These are phyloP conservation scores for Epizoanthus fatuus DNA, from an alignment of 92 coral and sea anemone species.

Conservation along the genomic window DNA sequence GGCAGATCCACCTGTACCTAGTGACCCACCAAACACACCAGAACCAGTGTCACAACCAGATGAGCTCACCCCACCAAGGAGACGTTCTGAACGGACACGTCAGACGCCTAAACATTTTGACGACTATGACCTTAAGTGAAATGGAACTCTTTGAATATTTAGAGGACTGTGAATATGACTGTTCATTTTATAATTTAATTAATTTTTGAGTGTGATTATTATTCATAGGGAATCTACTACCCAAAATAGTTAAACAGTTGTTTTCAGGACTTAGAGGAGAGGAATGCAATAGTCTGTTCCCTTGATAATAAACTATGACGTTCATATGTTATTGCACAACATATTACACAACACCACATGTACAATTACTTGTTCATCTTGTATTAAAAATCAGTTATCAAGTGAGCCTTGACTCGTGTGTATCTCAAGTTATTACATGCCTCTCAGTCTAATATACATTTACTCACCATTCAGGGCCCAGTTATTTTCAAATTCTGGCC, in stretches of 20 bases:
- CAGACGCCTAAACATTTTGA: constrained; percentile 15
- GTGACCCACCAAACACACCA: background rate
- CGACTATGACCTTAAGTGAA: constrained; percentile 6
- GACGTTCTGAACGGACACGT: constrained; percentile 25
- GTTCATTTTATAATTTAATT: no score
- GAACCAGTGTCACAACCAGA: constrained; percentile 7
- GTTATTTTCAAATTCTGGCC: no score
- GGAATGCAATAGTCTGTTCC: background rate
- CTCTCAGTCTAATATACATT: no score
- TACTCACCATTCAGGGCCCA: no score
- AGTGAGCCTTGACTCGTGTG: no score
- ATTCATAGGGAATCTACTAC: no score
- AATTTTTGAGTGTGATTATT: no score
- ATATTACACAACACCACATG: background rate
- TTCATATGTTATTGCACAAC: background rate
- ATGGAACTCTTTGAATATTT: no score
- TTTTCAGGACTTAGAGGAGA: no score
- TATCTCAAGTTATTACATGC: background rate
- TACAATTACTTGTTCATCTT: background rate
- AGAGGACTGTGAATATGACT: no score
- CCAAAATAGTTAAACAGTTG: no score
- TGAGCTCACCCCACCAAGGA: constrained; percentile 1
- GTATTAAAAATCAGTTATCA: background rate
- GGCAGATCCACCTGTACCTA: constrained; percentile 16
- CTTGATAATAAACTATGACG: no score